Conservation (phyloP, 2,797 vertebrate species). For the Silurus aristotelis region DNA sequence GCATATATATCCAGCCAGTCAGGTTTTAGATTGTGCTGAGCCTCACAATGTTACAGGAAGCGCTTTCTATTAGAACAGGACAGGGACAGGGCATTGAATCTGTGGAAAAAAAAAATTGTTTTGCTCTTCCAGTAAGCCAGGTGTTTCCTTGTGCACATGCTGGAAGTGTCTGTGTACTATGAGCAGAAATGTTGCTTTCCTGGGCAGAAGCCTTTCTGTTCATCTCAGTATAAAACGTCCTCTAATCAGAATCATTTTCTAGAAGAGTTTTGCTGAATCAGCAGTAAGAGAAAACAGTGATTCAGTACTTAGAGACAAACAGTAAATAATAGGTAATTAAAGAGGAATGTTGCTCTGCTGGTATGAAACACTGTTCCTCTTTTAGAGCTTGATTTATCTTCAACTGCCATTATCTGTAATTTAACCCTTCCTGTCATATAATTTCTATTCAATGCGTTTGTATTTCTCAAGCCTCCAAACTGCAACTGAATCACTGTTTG, state of each 20-base stretch:
- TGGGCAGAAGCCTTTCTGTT: neutral
- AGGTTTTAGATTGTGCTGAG: neutral
- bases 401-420: conserved; percentile 5
- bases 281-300: neutral
- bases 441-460: neutral
- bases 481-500: neutral
- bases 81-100: neutral
- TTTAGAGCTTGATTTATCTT: neutral
- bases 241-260: neutral
- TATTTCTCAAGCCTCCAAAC: neutral
- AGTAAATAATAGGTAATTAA: neutral
- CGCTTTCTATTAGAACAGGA: neutral
- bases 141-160: conserved; percentile 51
- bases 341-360: conserved; percentile 23
- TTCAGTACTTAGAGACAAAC: neutral
- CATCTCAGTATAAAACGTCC: neutral
- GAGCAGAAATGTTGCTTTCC: neutral
- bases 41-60: neutral
- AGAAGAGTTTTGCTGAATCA: conserved; percentile 10
- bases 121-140: conserved; percentile 44
- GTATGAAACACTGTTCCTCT: neutral
- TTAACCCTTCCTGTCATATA: neutral
- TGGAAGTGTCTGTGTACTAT: neutral
- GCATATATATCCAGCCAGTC: neutral
- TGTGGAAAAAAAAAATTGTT: neutral